Evolutionary conservation across 2,797 vertebrate genomes (phyloP), one percentile per base, ranked within the genome.

Genomic region (Pipistrellus pipistrellus): DNA sequence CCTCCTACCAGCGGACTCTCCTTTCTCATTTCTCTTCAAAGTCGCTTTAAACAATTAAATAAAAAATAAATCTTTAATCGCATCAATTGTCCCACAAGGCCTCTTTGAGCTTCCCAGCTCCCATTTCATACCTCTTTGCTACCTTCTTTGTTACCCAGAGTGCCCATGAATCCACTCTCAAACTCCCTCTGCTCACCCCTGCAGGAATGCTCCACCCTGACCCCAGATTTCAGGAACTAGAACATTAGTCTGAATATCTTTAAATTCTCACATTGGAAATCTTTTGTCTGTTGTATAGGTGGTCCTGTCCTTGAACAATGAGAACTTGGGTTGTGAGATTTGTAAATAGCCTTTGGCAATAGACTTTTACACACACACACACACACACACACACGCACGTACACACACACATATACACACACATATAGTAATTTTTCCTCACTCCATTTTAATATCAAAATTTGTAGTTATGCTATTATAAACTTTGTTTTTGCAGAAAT

Each of bases 391-490:
- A 27, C 13, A 51, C 8, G 48, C 14, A 21, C 27, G n/a, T n/a
- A 27, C 13, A 69, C 1, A 46, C 35, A 35, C 35, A 35, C 35
- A 35, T 4, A 35, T 35, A 35, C 35, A 35, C 35, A 48, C 27
- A 30, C 10, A 41, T 30, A 32, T 25, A 48, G 15, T 55, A 21
- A 68, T 75, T 68, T 89, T 85, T 38, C 25, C 21, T 90, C 62
- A 85, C 9, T 84, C 59, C 13, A 55, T 20, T 64, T 71, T 83
- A 96, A 80, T 90, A 92, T 80, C 38, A 73, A 82, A 66, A 90
- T 85, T 81, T 87, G 4, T 69, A 89, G 75, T 27, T 80, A 55
- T 71, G 23, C 82, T 80, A 44, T 17, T 92, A 51, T 90, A 82
- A 80, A 85, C 48, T 69, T 71, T 21, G 71, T 86, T 89, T 84